Evolutionary conservation across 2,888 invertebrate genomes (phyloP), one percentile per base, ranked within the genome.

Genomic region (Athalia rosae): DNA sequence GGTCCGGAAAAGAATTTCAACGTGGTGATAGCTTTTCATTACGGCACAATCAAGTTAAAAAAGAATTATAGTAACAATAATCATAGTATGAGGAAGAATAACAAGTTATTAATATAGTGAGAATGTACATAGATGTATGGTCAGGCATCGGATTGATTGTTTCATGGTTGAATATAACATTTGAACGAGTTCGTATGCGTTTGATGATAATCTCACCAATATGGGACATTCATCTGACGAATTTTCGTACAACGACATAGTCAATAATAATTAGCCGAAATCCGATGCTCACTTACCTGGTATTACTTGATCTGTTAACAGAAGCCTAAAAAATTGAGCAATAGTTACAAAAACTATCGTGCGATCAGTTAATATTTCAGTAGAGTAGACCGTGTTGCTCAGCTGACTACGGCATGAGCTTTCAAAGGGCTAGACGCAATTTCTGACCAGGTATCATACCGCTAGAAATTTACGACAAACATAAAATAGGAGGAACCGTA

Each of bases 401-500:
- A 28, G 58, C 13, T 48, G 61, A 62, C 61, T 62, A 28, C 48
- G 61, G 47, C 61, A 28, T 47, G 15, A 13, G 61, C 41, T 62
- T 50, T 61, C 45, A 28, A 28, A 43, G 45, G 58, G 43, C 71
- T 71, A 56, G 71, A 74, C 74, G 47, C 9, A 11, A 61, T 62
- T 61, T 74, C 62, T 74, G 61, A 74, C 61, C 56, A 13, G n/a
- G 61, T 61, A 8, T n/a, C 8, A 53, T 53, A 61, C 61, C 15
- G 13, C 8, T 45, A 71, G 71, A 61, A 74, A 61, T 74, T 74
- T 74, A 74, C 62, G 74, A 62, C 74, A 48, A 13, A 47, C 74
- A 48, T 74, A 74, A 74, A 74, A 62, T 47, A 74, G 74, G 61
- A 74, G 28, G 45, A 74, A 74, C 41, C 61, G 61, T 62, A 62